Percentiles rank a stretch among this genome's conserved stretches.
Evolutionary conservation across 2,797 vertebrate species (phyloP).

Genomic region (Halcyon leucocephala): DNA sequence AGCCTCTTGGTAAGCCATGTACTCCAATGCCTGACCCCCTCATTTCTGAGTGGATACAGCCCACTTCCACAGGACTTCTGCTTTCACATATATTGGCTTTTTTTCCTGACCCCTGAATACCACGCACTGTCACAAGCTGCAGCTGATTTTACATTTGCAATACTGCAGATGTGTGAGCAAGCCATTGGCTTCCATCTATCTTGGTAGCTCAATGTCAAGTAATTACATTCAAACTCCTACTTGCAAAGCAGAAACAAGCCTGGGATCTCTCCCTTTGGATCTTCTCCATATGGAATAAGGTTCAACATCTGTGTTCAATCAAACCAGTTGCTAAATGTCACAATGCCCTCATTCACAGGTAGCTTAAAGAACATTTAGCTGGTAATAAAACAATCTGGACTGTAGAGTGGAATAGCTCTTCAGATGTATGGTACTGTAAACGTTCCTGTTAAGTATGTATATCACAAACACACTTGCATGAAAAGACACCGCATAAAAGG

Average conservation of each 20-base stretch:
- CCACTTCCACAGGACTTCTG: background rate
- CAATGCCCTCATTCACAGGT: constrained; percentile 83
- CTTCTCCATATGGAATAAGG: constrained; percentile 69
- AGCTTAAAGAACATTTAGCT: constrained; percentile 76
- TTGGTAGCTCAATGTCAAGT: background rate
- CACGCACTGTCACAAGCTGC: background rate
- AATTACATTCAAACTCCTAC: constrained; percentile 19
- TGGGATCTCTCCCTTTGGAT: constrained; percentile 35
- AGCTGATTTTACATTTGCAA: background rate
- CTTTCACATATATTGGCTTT: background rate
- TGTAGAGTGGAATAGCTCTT: constrained; percentile 54
- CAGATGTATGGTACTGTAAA: constrained; percentile 53
- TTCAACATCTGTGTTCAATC: constrained; percentile 81
- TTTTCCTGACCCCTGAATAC: background rate
- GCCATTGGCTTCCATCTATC: background rate
- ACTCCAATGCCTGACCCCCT: background rate
- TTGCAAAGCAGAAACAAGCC: constrained; percentile 57
- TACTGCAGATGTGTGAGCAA: background rate
- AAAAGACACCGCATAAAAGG: background rate
- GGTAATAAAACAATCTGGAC: constrained; percentile 78
- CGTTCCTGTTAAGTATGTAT: constrained; percentile 17
- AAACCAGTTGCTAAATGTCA: constrained; percentile 78
- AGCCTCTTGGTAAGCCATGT: background rate
- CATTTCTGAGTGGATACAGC: background rate
- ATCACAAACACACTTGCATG: constrained; percentile 31